Percentiles rank a stretch among this genome's conserved stretches.
Conservation (phyloP, 1,140 invertebrate genomes). For the Oppia nitens region DNA sequence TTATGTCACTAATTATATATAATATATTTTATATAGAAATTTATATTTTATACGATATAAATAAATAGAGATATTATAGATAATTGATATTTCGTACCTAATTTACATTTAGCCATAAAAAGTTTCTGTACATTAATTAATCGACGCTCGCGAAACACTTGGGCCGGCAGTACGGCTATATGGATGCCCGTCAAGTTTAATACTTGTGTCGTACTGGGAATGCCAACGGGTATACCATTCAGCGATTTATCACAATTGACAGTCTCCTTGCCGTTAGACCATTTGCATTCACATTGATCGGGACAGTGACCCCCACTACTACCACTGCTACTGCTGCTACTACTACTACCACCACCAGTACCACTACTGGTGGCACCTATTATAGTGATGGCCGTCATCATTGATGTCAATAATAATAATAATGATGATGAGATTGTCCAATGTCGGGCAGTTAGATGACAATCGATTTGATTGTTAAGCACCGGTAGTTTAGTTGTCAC, state of each 20-base stretch:
- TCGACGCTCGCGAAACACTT: conserved; percentile 57
- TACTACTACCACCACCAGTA: too few relatives aligned
- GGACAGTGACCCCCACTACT: conserved; percentile 2
- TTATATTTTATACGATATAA: neutral
- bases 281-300: conserved; percentile 55
- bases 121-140: conserved; percentile 72
- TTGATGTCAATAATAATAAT: neutral
- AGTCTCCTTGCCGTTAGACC: conserved; percentile 76
- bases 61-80: neutral
- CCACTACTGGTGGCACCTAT: too few relatives aligned
- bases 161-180: conserved; percentile 55
- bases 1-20: neutral
- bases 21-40: neutral
- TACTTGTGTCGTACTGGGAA: conserved; percentile 72
- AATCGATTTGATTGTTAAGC: too few relatives aligned
- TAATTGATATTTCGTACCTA: conserved; percentile 32
- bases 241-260: conserved; percentile 67
- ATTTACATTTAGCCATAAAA: conserved; percentile 57
- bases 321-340: too few relatives aligned
- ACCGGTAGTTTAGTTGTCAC: too few relatives aligned
- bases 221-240: conserved; percentile 57
- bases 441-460: neutral
- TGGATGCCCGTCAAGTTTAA: conserved; percentile 70
- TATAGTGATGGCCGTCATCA: neutral
- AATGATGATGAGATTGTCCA: neutral